Conservation (phyloP, 2,888 invertebrate genomes). For the Hydrotaea diabolus region DNA sequence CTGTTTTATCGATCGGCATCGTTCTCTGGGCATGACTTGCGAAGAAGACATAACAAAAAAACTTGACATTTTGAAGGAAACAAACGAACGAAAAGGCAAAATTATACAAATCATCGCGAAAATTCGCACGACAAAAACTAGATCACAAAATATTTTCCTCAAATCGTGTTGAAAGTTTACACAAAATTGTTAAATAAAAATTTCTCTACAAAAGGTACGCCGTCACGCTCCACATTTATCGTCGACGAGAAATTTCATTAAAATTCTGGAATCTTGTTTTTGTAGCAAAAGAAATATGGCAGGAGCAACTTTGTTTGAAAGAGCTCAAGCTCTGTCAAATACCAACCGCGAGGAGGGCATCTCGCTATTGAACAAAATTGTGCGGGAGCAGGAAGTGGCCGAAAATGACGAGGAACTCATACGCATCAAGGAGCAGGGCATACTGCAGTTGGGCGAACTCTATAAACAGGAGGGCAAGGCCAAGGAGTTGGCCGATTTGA, state of each 20-base stretch:
- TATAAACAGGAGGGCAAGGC: constrained; percentile 97
- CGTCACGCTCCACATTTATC: neutral
- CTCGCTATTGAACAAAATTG: constrained; percentile 88
- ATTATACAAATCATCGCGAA: constrained; percentile 67
- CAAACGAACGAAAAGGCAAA: constrained; percentile 66
- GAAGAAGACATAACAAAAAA: constrained; percentile 66
- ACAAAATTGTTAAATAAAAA: constrained; percentile 48
- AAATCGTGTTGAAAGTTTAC: constrained; percentile 5
- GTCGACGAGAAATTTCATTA: neutral
- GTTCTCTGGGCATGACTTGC: constrained; percentile 76
- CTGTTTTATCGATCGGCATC: neutral
- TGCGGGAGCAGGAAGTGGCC: constrained; percentile 88
- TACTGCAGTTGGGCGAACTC: constrained; percentile 94
- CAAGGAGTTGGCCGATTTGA: constrained; percentile 94
- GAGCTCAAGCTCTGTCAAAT: constrained; percentile 88
- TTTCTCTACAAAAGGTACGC: neutral
- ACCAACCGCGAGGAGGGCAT: constrained; percentile 89
- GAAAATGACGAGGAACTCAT: constrained; percentile 95
- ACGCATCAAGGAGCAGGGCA: constrained; percentile 95
- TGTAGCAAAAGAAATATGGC: constrained; percentile 84
- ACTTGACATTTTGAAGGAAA: constrained; percentile 69
- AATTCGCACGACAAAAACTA: constrained; percentile 45
- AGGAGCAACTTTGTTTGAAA: constrained; percentile 94
- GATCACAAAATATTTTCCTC: neutral
- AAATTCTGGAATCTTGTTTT: constrained; percentile 31